These are phyloP conservation scores for Gryllus longicercus DNA, from an alignment of 2,888 invertebrate genomes.

Conservation along the genomic window DNA sequence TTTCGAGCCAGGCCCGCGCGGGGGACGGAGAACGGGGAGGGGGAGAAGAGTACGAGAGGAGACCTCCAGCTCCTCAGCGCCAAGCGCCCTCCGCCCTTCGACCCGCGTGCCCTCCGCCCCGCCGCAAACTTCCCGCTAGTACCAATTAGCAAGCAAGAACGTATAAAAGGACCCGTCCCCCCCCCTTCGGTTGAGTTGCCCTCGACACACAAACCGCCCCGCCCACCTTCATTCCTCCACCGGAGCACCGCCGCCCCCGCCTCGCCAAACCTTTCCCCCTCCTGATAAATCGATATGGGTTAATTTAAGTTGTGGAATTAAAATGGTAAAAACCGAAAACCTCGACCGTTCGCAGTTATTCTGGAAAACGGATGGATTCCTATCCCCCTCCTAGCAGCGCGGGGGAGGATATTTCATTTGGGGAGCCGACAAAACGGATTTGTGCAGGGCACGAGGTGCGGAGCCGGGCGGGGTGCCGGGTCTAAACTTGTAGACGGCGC, in stretches of 20 bases:
- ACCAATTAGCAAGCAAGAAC: slow-evolving; percentile 6
- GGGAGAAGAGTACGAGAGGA: too few species aligned
- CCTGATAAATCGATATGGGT: background rate
- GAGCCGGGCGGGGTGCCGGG: too few species aligned
- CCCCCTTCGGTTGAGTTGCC: background rate
- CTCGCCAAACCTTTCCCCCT: background rate
- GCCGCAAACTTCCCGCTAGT: background rate
- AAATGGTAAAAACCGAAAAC: background rate
- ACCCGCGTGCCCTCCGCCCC: too few species aligned
- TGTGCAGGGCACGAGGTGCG: background rate
- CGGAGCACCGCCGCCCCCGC: background rate
- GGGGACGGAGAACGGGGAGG: too few species aligned
- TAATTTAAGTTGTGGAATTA: slow-evolving; percentile 17
- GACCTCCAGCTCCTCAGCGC: too few species aligned
- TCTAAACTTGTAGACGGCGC: background rate
- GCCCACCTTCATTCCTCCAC: too few species aligned
- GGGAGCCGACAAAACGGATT: slow-evolving; percentile 9
- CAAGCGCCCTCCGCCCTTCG: too few species aligned
- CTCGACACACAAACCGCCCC: too few species aligned
- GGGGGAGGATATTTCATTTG: background rate
- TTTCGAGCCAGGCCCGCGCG: too few species aligned
- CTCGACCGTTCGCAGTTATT: too few species aligned
- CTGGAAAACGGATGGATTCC: too few species aligned
- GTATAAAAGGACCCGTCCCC: background rate
- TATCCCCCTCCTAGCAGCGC: too few species aligned